These are phyloP conservation scores for Gila robusta DNA, from an alignment of 2,797 vertebrate genomes.

Conservation along the genomic window DNA sequence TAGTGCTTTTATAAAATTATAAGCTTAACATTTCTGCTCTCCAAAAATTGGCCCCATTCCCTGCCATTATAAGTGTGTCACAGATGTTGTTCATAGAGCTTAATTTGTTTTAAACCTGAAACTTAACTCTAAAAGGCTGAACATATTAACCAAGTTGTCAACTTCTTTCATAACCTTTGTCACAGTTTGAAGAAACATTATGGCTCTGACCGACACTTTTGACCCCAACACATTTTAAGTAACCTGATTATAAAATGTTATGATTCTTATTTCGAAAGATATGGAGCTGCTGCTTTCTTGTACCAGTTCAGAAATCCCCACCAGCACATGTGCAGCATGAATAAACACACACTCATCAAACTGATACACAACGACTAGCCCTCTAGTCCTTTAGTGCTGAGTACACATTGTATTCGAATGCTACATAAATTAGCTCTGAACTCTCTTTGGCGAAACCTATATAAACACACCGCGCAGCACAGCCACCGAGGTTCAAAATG, in stretches of 20 bases:
- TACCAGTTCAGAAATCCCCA: not conserved
- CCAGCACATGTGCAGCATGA: conserved; percentile 66
- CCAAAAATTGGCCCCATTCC: not conserved
- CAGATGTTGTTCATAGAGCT: not conserved
- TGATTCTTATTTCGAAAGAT: not conserved
- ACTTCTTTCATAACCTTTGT: not conserved
- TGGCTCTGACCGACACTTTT: not conserved
- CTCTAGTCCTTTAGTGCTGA: conserved; percentile 70
- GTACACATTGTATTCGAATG: conserved; percentile 71
- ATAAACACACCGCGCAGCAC: conserved; percentile 70
- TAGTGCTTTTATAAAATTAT: not conserved
- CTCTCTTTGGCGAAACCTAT: conserved; percentile 71
- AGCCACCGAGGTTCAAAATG: conserved; percentile 70
- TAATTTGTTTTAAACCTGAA: not conserved
- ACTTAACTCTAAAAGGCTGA: not conserved
- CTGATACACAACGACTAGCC: conserved; percentile 73
- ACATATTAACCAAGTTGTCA: not conserved
- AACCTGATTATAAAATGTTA: not conserved
- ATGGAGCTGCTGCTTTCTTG: conserved; percentile 20
- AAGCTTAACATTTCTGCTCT: not conserved
- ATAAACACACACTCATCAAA: conserved; percentile 75
- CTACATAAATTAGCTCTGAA: conserved; percentile 77
- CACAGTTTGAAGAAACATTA: not conserved
- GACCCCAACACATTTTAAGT: not conserved
- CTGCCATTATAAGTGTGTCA: not conserved